These are phyloP conservation scores for Procavia capensis DNA, from an alignment of 2,113 vertebrate species.

Conservation along the genomic window DNA sequence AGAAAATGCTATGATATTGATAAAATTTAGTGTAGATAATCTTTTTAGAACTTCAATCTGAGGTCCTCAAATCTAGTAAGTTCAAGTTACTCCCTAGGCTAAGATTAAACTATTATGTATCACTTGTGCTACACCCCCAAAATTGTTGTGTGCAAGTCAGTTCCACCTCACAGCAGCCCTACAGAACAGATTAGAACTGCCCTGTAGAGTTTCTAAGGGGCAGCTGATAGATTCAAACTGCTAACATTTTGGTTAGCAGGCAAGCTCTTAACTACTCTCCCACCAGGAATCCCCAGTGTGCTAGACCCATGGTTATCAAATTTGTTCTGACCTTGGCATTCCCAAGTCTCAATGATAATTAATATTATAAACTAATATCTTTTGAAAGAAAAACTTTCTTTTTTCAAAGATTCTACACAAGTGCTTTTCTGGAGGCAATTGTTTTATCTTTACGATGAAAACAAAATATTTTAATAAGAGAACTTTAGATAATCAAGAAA, in stretches of 20 bases:
- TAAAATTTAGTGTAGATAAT: background rate
- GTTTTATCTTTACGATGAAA: background rate
- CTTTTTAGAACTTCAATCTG: background rate
- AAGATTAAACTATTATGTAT: background rate
- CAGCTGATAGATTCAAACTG: too few relatives aligned
- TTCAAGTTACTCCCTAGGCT: background rate
- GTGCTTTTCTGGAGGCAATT: background rate
- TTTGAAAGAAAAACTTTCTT: background rate
- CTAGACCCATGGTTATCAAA: background rate
- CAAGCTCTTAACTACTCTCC: too few relatives aligned
- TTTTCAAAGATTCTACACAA: background rate
- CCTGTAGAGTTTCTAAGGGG: too few relatives aligned
- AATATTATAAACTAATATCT: background rate
- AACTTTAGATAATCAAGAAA: background rate
- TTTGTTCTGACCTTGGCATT: background rate
- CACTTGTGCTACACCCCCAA: background rate
- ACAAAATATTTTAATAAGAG: background rate
- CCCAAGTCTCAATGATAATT: background rate
- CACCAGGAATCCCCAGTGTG: too few relatives aligned
- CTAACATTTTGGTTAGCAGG: too few relatives aligned
- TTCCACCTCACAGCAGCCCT: too few relatives aligned
- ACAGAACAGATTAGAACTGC: too few relatives aligned
- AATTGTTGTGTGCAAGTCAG: too few relatives aligned
- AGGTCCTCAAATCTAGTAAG: background rate
- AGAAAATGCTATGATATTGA: background rate